Base-by-base conservation (phyloP, 2,113 vertebrate genomes). In the Oceanites oceanicus region DNA sequence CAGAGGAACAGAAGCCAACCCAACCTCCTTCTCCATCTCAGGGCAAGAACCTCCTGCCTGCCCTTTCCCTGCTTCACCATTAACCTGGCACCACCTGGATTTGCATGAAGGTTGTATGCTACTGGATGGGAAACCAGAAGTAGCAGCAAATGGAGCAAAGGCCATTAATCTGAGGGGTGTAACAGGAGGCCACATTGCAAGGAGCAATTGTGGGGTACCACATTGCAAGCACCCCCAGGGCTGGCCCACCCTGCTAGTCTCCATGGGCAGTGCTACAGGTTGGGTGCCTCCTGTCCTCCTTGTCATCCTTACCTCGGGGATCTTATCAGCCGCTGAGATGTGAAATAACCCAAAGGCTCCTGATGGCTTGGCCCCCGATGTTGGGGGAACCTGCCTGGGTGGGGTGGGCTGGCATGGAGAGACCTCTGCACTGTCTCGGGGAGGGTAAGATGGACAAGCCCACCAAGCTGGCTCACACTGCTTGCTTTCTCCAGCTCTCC, bases 251-350 rank as follows among this genome's bases (percentile, higher is more conserved):
- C n/a, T 53, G 17, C 26, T 36, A 86, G 29, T 36, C 55, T 74
- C 66, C 18, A 4, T 21, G 66, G 40, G 15, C 36, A 90, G 44
- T 1, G 1, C 76, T 66, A 13, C 6, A 62, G 67, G 9, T 32
- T 74, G 44, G 10, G 27, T 55, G 7, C 25, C 34, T 68, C 73
- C 79, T 49, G 47, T 19, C 19, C 15, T 36, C 40, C 25, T 75
- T 45, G 34, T 16, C 9, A 0, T 45, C 18, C n/a, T 88, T 23
- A 2, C 34, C 45, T 81, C 2, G 1, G 2, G 0, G 15, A 10
- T 34, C 76, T 68, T 44, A 45, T n/a, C 66, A 79, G 30, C 25
- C 5, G 2, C 53, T 12, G 9, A 70, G 27, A 58, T 38, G 13
- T 26, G 42, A 80, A 53, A 73, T 10, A 83, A 90, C 10, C 40